Evolutionary conservation across 1,140 invertebrate species (phyloP).

Genomic region (Drosophila arawakana): DNA sequence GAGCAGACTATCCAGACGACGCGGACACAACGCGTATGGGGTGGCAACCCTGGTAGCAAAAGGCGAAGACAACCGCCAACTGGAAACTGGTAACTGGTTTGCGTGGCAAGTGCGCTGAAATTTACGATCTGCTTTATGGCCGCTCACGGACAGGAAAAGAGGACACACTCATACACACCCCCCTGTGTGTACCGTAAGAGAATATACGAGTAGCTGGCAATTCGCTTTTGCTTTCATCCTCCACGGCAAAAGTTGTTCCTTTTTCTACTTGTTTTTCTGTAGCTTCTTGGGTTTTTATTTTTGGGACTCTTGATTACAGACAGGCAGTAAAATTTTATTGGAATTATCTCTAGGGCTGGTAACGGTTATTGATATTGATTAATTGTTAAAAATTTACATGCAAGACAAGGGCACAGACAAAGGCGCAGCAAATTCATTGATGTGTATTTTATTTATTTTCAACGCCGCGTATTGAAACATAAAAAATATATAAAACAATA

Average conservation of each 20-base stretch:
- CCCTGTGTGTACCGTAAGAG: conserved; percentile 13
- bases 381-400: conserved; percentile 43
- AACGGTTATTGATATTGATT: conserved; percentile 46
- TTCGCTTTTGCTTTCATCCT: conserved; percentile 33
- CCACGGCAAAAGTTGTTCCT: conserved; percentile 25
- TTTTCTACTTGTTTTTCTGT: conserved; percentile 29
- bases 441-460: not conserved
- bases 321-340: conserved; percentile 47
- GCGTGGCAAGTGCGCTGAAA: conserved; percentile 57
- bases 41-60: conserved; percentile 42
- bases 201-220: conserved; percentile 28
- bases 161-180: conserved; percentile 26
- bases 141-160: conserved; percentile 52
- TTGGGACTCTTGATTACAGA: conserved; percentile 44
- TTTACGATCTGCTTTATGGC: conserved; percentile 77
- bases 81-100: conserved; percentile 22
- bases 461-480: conserved; percentile 2
- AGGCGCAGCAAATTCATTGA: conserved; percentile 7
- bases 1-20: conserved; percentile 9
- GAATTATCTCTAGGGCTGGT: conserved; percentile 30
- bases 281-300: conserved; percentile 8
- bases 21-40: conserved; percentile 6
- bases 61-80: conserved; percentile 39
- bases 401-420: not conserved
- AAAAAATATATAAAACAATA: conserved; percentile 3